A percentile compares a stretch with the other conserved stretches of the same genome.
Evolutionary conservation across 2,888 invertebrate species (phyloP).

Genomic region (Schizaphis graminum): DNA sequence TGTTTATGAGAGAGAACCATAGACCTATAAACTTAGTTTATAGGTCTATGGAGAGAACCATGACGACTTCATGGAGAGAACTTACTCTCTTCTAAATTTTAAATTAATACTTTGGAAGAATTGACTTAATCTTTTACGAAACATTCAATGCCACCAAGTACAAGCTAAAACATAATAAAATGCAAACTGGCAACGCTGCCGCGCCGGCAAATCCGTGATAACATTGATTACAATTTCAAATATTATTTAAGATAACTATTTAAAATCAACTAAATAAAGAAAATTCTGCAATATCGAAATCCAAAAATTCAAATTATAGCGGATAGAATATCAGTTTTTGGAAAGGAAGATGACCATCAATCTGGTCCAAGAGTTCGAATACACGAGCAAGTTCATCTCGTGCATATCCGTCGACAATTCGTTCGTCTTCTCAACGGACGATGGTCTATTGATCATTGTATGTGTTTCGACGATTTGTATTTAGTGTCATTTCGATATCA

Average conservation of each 20-base stretch:
- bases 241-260: background rate
- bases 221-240: background rate
- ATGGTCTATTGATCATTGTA: slow-evolving; percentile 34
- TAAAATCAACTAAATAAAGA: no score
- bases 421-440: slow-evolving; percentile 50
- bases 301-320: background rate
- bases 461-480: background rate
- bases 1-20: no score
- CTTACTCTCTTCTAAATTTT: no score
- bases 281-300: background rate
- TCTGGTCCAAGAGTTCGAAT: slow-evolving; percentile 49
- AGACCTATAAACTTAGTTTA: no score
- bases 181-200: background rate
- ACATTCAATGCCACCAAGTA: background rate
- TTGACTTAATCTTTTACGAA: background rate
- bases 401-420: background rate
- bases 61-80: no score
- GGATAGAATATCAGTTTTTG: background rate
- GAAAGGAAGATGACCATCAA: slow-evolving; percentile 25
- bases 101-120: no score
- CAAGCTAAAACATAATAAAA: background rate
- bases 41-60: no score
- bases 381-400: slow-evolving; percentile 33
- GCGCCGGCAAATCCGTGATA: background rate
- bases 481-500: background rate